Conservation (phyloP, 2,888 invertebrate species). For the Danaus chrysippus region DNA sequence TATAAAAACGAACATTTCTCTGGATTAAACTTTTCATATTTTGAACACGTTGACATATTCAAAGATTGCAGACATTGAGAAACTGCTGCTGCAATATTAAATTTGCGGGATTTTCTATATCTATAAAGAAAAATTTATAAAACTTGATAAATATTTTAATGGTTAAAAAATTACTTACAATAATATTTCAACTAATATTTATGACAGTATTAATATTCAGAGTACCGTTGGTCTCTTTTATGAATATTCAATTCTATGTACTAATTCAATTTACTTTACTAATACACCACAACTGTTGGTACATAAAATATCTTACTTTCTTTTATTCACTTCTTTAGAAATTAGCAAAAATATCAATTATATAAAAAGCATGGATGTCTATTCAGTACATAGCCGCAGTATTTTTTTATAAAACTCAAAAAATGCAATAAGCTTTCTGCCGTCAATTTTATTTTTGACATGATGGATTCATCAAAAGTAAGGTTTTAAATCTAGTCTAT, state of each 20-base stretch:
- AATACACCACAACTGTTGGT: too few relatives aligned
- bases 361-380: too few relatives aligned
- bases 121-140: background rate
- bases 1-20: background rate
- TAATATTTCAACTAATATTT: background rate
- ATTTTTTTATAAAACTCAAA: background rate
- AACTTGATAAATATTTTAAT: background rate
- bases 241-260: too few relatives aligned
- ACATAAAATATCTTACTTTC: too few relatives aligned
- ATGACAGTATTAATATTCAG: too few relatives aligned
- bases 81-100: conserved; percentile 2
- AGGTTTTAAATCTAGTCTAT: conserved; percentile 2
- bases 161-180: background rate
- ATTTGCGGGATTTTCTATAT: background rate
- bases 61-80: conserved; percentile 1
- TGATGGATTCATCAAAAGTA: background rate
- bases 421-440: background rate
- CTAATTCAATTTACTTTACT: too few relatives aligned
- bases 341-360: too few relatives aligned
- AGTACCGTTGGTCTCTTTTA: too few relatives aligned
- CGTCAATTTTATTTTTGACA: background rate
- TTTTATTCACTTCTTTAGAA: too few relatives aligned
- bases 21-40: background rate
- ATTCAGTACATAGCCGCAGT: too few relatives aligned
- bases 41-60: conserved; percentile 1